Evolutionary conservation across 2,797 vertebrate species (phyloP).

Genomic region (Acanthurus lineatus): DNA sequence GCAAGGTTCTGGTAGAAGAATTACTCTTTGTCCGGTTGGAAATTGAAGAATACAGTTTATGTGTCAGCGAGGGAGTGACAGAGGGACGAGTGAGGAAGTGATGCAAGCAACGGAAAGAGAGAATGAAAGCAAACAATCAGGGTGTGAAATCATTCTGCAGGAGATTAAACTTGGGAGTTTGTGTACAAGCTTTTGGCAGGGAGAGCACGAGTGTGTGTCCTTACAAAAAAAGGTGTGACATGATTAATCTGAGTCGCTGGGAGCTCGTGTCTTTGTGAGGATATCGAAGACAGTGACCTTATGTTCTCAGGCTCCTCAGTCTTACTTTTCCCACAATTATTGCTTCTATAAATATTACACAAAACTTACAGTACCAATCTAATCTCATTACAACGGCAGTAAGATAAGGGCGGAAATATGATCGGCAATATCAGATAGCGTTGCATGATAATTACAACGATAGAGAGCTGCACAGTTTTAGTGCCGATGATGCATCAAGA

Average conservation of each 20-base stretch:
- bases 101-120: slow-evolving; percentile 59
- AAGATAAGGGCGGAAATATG: slow-evolving; percentile 9
- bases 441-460: slow-evolving; percentile 8
- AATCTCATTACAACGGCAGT: neutral
- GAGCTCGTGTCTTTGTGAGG: neutral
- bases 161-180: slow-evolving; percentile 40
- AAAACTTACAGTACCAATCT: neutral
- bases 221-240: slow-evolving; percentile 38
- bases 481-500: slow-evolving; percentile 33
- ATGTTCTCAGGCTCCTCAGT: neutral
- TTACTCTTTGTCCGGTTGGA: slow-evolving; percentile 34
- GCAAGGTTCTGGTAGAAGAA: slow-evolving; percentile 17
- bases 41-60: slow-evolving; percentile 24
- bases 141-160: slow-evolving; percentile 45
- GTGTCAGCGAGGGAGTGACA: slow-evolving; percentile 23
- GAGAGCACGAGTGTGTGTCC: slow-evolving; percentile 3
- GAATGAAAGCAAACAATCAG: slow-evolving; percentile 51
- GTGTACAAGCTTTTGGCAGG: neutral
- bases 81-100: slow-evolving; percentile 48
- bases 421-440: neutral
- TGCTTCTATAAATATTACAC: neutral
- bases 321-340: slow-evolving; percentile 5
- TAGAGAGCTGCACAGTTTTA: slow-evolving; percentile 6
- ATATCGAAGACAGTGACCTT: slow-evolving; percentile 11
- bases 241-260: slow-evolving; percentile 11